These are phyloP conservation scores for Gallinago solitaria DNA, from an alignment of 2,797 vertebrate species.

Conservation along the genomic window DNA sequence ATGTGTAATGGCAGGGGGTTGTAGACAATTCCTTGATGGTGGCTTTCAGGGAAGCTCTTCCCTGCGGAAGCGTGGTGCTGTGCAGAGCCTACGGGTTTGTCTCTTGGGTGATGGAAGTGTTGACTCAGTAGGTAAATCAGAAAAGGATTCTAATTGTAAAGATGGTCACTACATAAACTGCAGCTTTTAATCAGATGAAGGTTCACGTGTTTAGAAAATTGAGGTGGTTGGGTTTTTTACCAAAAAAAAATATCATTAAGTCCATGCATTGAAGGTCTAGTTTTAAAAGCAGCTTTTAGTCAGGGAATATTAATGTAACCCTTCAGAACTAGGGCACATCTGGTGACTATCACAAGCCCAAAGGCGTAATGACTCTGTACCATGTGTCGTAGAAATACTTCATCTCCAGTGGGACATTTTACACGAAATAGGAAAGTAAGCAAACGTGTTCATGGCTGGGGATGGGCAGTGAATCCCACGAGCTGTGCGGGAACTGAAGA, in stretches of 20 bases:
- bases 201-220: background rate
- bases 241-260: background rate
- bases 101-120: background rate
- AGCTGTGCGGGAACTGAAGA: background rate
- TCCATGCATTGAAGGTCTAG: background rate
- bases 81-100: background rate
- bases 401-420: conserved; percentile 16
- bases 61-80: background rate
- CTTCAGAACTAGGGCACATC: conserved; percentile 56
- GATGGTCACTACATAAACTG: background rate
- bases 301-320: conserved; percentile 43
- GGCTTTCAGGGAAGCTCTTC: conserved; percentile 12
- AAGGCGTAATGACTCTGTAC: conserved; percentile 31
- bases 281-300: conserved; percentile 47
- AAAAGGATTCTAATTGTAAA: background rate
- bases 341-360: conserved; percentile 4
- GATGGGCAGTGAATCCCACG: background rate
- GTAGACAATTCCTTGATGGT: background rate
- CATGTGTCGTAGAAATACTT: conserved; percentile 37
- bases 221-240: background rate
- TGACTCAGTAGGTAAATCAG: background rate
- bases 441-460: background rate
- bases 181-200: background rate
- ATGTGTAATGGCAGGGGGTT: background rate
- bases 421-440: background rate